Percentiles rank a stretch among this genome's conserved stretches.
These are phyloP conservation scores for Rotaria sp. DNA, from an alignment of 2,888 invertebrate species.

Conservation along the genomic window DNA sequence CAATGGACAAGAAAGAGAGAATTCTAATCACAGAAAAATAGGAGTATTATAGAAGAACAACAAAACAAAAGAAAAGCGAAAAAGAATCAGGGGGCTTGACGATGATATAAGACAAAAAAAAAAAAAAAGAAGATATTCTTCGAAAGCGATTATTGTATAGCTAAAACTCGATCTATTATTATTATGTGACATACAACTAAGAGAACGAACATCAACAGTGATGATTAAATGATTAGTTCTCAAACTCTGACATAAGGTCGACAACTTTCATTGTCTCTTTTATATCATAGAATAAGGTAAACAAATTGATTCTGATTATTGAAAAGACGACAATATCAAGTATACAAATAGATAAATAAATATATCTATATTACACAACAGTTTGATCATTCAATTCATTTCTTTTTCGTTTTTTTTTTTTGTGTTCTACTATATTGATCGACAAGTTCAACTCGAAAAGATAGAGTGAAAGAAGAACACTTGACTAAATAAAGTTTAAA, in stretches of 20 bases:
- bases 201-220: not conserved
- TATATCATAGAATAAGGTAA: not conserved
- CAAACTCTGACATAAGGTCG: not conserved
- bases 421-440: not conserved
- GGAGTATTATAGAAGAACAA: not conserved
- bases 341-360: not conserved
- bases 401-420: not conserved
- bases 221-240: not conserved
- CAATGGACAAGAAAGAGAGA: not conserved
- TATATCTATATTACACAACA: not conserved
- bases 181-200: not conserved
- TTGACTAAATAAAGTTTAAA: not conserved
- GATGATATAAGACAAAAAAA: not conserved
- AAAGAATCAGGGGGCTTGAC: too few species aligned
- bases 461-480: not conserved
- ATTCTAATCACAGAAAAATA: not conserved
- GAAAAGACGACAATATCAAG: not conserved
- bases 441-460: not conserved
- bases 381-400: not conserved
- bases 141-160: not conserved
- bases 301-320: not conserved
- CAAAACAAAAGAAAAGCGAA: not conserved
- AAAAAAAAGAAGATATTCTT: not conserved
- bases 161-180: not conserved
- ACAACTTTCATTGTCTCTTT: not conserved